Conservation (phyloP, 1,140 invertebrate genomes). For the Drosophila ananassae region DNA sequence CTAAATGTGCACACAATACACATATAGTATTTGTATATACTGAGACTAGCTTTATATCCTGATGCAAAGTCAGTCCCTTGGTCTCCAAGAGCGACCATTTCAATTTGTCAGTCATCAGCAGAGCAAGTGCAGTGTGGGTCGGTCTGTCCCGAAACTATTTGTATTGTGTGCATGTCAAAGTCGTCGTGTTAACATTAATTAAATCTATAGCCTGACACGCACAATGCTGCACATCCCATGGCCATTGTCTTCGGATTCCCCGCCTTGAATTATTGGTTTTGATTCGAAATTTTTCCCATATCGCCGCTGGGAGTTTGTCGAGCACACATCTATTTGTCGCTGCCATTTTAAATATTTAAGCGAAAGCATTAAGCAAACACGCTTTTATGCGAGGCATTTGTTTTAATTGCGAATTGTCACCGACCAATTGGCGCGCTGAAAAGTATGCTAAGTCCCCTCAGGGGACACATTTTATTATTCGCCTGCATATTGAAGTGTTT, state of each 20-base stretch:
- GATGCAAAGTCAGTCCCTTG: slow-evolving; percentile 67
- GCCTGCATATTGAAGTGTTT: slow-evolving; percentile 17
- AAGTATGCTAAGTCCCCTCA: slow-evolving; percentile 57
- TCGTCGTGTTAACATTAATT: slow-evolving; percentile 81
- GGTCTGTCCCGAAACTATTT: slow-evolving; percentile 47
- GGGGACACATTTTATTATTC: slow-evolving; percentile 26
- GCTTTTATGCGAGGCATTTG: slow-evolving; percentile 34
- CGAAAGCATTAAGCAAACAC: slow-evolving; percentile 42
- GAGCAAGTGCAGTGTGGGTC: slow-evolving; percentile 41
- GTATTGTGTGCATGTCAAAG: slow-evolving; percentile 78
- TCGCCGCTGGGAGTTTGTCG: slow-evolving; percentile 14
- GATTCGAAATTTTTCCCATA: slow-evolving; percentile 53
- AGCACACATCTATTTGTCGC: slow-evolving; percentile 24
- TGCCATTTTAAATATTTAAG: slow-evolving; percentile 41
- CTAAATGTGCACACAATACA: slow-evolving; percentile 11
- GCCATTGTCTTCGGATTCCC: slow-evolving; percentile 1
- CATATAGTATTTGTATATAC: not conserved
- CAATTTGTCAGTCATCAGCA: slow-evolving; percentile 77
- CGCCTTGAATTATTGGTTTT: slow-evolving; percentile 48
- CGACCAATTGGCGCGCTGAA: slow-evolving; percentile 30
- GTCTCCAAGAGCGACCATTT: slow-evolving; percentile 60
- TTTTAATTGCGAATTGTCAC: slow-evolving; percentile 34
- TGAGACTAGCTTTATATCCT: slow-evolving; percentile 20
- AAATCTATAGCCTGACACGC: slow-evolving; percentile 69
- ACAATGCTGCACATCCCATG: slow-evolving; percentile 34